Evolutionary conservation across 2,888 invertebrate genomes (phyloP).

Genomic region (Polydrusus pterygomalis): DNA sequence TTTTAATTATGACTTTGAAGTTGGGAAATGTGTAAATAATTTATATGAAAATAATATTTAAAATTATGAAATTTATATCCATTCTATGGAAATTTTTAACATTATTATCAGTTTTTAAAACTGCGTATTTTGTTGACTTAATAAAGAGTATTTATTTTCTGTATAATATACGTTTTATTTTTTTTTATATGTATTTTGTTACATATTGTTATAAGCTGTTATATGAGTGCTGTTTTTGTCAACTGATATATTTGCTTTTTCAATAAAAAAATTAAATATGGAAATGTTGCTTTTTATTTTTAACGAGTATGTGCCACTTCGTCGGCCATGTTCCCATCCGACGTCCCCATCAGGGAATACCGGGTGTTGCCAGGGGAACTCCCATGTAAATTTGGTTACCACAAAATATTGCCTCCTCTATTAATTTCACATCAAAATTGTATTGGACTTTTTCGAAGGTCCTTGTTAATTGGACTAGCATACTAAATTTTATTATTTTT

Average conservation of each 20-base stretch:
- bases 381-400: no score
- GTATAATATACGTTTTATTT: slow-evolving; percentile 25
- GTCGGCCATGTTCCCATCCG: no score
- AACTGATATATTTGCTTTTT: slow-evolving; percentile 50
- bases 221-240: slow-evolving; percentile 48
- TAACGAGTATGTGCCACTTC: no score
- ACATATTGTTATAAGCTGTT: slow-evolving; percentile 39
- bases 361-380: no score
- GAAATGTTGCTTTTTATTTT: background rate
- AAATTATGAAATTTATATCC: background rate
- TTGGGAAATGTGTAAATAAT: background rate
- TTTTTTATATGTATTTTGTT: slow-evolving; percentile 46
- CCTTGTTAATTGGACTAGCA: no score
- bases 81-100: slow-evolving; percentile 7
- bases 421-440: no score
- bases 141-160: slow-evolving; percentile 32
- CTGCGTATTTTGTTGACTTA: slow-evolving; percentile 30
- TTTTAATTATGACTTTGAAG: background rate
- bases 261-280: slow-evolving; percentile 32
- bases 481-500: no score
- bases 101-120: background rate
- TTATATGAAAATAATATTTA: background rate
- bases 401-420: no score
- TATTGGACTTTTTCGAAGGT: no score
- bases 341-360: no score